Evolutionary conservation across 2,888 invertebrate species (phyloP).

Genomic region (Corbicula japonica): DNA sequence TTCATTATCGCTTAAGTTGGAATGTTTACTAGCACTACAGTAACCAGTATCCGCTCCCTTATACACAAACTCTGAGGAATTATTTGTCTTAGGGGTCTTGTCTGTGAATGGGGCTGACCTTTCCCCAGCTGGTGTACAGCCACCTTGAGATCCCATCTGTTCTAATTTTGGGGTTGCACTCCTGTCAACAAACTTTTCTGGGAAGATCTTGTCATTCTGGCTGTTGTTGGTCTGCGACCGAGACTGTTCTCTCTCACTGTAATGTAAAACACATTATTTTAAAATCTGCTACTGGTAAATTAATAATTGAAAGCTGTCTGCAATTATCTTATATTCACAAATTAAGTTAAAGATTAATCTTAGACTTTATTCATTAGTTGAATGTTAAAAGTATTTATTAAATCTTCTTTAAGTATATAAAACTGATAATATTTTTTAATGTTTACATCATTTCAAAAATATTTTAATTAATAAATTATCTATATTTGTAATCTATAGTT

Average conservation of each 20-base stretch:
- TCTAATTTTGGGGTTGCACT: constrained; percentile 38
- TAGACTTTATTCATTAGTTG: too few species aligned
- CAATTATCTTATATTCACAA: too few species aligned
- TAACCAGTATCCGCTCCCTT: constrained; percentile 61
- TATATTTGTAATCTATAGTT: too few species aligned
- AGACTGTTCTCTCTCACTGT: constrained; percentile 45
- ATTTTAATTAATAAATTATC: too few species aligned
- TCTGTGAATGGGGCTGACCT: constrained; percentile 44
- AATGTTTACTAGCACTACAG: constrained; percentile 56
- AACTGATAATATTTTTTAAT: too few species aligned
- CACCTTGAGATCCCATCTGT: constrained; percentile 18
- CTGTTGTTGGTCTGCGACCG: constrained; percentile 15
- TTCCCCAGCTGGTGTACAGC: constrained; percentile 47
- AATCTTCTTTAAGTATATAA: too few species aligned
- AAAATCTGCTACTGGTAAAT: neutral
- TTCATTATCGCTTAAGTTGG: constrained; percentile 49
- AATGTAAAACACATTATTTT: neutral
- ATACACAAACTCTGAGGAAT: constrained; percentile 34
- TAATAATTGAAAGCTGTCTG: neutral
- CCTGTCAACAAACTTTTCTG: constrained; percentile 43
- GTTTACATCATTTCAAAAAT: too few species aligned
- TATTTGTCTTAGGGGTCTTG: constrained; percentile 52
- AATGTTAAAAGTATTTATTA: too few species aligned
- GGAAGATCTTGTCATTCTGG: constrained; percentile 35
- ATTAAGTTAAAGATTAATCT: too few species aligned